Base-by-base conservation (phyloP, 2,113 vertebrate species). In the Dicerorhinus sumatrensis region DNA sequence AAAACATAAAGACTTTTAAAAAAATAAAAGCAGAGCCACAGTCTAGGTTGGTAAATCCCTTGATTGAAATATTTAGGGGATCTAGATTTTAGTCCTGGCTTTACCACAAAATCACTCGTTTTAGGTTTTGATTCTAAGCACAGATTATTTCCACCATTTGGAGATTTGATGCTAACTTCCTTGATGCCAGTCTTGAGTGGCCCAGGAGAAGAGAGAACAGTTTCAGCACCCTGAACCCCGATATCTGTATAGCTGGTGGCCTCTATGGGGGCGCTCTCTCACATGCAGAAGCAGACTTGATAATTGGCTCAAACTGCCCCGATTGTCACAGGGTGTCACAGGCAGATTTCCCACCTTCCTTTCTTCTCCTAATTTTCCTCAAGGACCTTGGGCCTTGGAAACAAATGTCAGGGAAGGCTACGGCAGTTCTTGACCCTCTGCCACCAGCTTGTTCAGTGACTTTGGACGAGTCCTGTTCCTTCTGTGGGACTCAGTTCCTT, bases 11-110 rank as follows among this genome's bases (percentile, higher is more conserved):
- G 72, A n/a, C 31, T 87, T 87, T 80, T 10, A 48, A 88, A 80
- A 87, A 69, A 77, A 67, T n/a, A 69, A 70, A 86, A 69, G 39
- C 31, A 95, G 77, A 63, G 14, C 63, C 60, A 25, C 25, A 33
- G 18, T 56, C 65, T 21, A 85, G 90, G 36, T 56, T 95, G 95
- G 73, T 39, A 89, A 91, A 20, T 84, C 46, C 29, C 60, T 89
- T 89, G 42, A 85, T 5, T 56, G 21, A 60, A 86, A 62, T 79
- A 82, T 70, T 86, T 77, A 93, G 29, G n/a, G 81, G 23, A 54
- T 81, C 73, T 93, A 6, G 21, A 86, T 86, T 86, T 86, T 85
- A 73, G 42, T 76, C 25, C n/a, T 70, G 51, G 27, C 42, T 93
- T 56, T 81, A 23, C 25, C 60, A 82, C 67, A 81, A 39, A 86